Percentiles rank a stretch among this genome's conserved stretches.
Evolutionary conservation across 2,797 vertebrate species (phyloP).

Genomic region (Argya squamiceps): DNA sequence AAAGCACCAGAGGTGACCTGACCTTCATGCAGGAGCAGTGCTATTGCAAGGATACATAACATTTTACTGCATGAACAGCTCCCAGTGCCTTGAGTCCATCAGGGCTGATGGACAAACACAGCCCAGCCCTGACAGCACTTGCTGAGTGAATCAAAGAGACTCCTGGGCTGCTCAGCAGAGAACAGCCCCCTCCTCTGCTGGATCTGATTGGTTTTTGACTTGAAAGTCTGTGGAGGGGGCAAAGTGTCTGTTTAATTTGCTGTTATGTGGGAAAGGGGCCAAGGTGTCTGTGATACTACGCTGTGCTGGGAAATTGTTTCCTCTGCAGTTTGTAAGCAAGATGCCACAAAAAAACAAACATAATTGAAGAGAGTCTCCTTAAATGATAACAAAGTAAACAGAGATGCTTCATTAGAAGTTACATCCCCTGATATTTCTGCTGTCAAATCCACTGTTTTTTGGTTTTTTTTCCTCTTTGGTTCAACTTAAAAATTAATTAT

Average conservation of each 20-base stretch:
- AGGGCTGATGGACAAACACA: background rate
- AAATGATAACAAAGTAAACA: background rate
- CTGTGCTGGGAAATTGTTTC: background rate
- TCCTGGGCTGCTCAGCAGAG: background rate
- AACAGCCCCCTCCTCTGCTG: background rate
- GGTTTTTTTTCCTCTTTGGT: background rate
- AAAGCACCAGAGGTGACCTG: background rate
- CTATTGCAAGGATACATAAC: accelerated
- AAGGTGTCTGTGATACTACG: background rate
- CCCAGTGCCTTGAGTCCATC: background rate
- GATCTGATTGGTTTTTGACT: background rate
- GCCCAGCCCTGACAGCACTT: background rate
- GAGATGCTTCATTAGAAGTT: background rate
- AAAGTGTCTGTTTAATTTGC: background rate
- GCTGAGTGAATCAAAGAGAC: background rate
- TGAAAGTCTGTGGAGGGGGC: background rate
- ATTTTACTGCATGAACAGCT: background rate
- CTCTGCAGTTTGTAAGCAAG: background rate
- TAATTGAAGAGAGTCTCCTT: background rate
- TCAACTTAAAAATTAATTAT: background rate
- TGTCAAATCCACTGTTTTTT: background rate
- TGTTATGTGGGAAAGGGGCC: background rate
- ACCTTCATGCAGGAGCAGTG: background rate
- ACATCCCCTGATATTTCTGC: background rate
- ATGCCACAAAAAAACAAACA: slow-evolving; percentile 13